Conservation (phyloP, 2,888 invertebrate genomes). For the Melieria omissa region DNA sequence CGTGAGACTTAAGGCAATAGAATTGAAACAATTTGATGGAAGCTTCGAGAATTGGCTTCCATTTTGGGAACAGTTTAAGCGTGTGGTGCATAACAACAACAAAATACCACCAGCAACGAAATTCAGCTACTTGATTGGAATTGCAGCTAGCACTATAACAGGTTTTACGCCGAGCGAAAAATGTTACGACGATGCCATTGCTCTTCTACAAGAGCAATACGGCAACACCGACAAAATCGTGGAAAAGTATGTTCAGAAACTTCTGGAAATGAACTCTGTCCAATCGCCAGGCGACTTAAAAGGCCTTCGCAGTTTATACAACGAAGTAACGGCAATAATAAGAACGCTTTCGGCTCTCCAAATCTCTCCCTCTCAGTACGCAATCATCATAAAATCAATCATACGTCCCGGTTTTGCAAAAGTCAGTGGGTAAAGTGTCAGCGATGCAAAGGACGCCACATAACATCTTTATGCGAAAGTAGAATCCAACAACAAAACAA, state of each 20-base stretch:
- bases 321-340: slow-evolving; percentile 35
- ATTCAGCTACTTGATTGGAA: slow-evolving; percentile 36
- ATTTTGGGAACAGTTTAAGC: slow-evolving; percentile 41
- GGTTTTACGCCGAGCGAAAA: slow-evolving; percentile 38
- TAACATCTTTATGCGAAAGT: slow-evolving; percentile 37
- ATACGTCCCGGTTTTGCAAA: slow-evolving; percentile 39
- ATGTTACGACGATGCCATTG: slow-evolving; percentile 38
- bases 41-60: slow-evolving; percentile 40
- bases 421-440: slow-evolving; percentile 28
- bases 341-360: slow-evolving; percentile 38
- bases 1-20: no score
- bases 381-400: slow-evolving; percentile 37
- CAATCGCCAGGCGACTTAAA: slow-evolving; percentile 17
- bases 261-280: slow-evolving; percentile 30
- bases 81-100: slow-evolving; percentile 36
- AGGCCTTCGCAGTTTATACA: slow-evolving; percentile 32
- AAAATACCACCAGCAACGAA: slow-evolving; percentile 33
- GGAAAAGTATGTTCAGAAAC: slow-evolving; percentile 37
- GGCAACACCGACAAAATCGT: slow-evolving; percentile 39
- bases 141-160: slow-evolving; percentile 33
- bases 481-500: no score
- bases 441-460: slow-evolving; percentile 28
- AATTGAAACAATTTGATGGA: slow-evolving; percentile 38
- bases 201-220: slow-evolving; percentile 38
- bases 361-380: slow-evolving; percentile 37